Percentiles rank a stretch among this genome's conserved stretches.
Conservation (phyloP, 2,113 vertebrate genomes). For the Indicator indicator region DNA sequence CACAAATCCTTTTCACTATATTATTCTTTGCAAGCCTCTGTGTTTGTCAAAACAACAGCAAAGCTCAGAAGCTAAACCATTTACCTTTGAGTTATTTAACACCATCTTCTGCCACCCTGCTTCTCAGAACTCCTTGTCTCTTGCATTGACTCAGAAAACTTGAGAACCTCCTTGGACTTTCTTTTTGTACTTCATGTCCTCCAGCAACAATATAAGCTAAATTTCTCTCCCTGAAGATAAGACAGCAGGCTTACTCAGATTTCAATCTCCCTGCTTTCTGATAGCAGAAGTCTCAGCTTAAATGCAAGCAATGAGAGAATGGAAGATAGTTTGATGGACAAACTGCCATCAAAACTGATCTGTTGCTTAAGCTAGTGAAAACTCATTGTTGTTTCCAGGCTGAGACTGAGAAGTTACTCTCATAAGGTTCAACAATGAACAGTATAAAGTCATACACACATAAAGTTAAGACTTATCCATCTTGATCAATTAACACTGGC, state of each 20-base stretch:
- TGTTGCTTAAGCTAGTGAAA: not conserved
- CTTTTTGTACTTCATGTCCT: not conserved
- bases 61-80: not conserved
- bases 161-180: not conserved
- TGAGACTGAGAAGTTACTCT: not conserved
- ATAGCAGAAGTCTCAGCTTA: not conserved
- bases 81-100: not conserved
- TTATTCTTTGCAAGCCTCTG: not conserved
- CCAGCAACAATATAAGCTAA: not conserved
- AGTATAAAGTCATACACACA: not conserved
- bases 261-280: not conserved
- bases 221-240: not conserved
- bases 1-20: not conserved
- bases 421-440: not conserved
- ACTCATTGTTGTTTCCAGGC: not conserved
- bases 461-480: not conserved
- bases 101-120: not conserved
- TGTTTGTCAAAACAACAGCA: not conserved
- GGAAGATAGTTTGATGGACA: not conserved
- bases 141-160: not conserved
- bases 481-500: rapidly evolving
- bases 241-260: not conserved
- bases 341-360: not conserved
- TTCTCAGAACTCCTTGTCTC: not conserved
- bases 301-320: not conserved